A percentile compares a stretch with the other conserved stretches of the same genome.
Evolutionary conservation across 2,797 vertebrate genomes (phyloP).

Genomic region (Sarcophilus harrisii): DNA sequence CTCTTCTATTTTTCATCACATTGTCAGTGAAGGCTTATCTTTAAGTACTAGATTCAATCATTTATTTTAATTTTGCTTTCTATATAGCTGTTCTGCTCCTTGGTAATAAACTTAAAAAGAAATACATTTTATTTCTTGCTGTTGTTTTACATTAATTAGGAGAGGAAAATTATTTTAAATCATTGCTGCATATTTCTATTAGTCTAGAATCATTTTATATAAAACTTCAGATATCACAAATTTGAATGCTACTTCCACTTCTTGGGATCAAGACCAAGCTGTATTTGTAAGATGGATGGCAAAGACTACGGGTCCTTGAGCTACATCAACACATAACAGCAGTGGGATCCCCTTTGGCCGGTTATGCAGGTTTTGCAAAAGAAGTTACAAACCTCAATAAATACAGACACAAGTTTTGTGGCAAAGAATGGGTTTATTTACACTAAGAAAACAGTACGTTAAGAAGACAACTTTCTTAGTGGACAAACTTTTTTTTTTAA

Average conservation of each 20-base stretch:
- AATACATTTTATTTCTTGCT: not conserved
- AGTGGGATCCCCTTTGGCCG: too few relatives aligned
- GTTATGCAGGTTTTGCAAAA: too few relatives aligned
- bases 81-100: not conserved
- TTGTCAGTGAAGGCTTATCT: not conserved
- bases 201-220: not conserved
- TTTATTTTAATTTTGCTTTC: not conserved
- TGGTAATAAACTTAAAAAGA: not conserved
- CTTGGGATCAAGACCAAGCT: not conserved
- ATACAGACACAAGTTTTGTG: too few relatives aligned
- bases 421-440: too few relatives aligned
- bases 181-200: not conserved
- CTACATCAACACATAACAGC: not conserved
- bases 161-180: not conserved
- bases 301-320: not conserved
- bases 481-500: too few relatives aligned
- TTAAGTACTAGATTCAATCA: not conserved
- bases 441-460: too few relatives aligned
- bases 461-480: too few relatives aligned
- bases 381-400: too few relatives aligned
- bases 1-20: not conserved
- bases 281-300: not conserved
- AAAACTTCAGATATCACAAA: not conserved
- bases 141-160: not conserved
- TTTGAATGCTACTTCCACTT: not conserved